A percentile compares a stretch with the other conserved stretches of the same genome.
phyloP scores from a whole-genome alignment of 2,888 invertebrate species.

The Cactoblastis cactorum region DNA sequence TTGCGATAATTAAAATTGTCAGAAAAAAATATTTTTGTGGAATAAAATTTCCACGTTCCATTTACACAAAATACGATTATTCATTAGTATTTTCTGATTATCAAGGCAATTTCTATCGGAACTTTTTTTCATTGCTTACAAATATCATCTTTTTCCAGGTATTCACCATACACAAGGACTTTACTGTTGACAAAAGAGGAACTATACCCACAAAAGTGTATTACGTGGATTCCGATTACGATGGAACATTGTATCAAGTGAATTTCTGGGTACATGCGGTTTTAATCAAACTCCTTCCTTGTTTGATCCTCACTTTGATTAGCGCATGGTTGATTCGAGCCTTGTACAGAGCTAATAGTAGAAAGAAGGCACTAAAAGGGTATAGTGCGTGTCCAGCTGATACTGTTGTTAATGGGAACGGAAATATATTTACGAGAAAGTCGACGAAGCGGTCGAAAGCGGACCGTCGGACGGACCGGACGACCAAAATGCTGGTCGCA shows the following conservation, averaged over 20 bases:
- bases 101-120: too few relatives aligned
- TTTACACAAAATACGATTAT: too few relatives aligned
- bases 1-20: too few relatives aligned
- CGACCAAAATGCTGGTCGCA: constrained; percentile 93
- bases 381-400: constrained; percentile 64
- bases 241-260: constrained; percentile 81
- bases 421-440: constrained; percentile 62
- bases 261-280: constrained; percentile 92
- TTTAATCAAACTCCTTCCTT: constrained; percentile 89
- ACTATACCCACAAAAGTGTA: constrained; percentile 58
- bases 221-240: constrained; percentile 77
- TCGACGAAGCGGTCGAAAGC: constrained; percentile 64
- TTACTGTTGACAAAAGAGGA: constrained; percentile 51
- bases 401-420: constrained; percentile 54
- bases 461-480: constrained; percentile 82
- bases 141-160: constrained; percentile 48
- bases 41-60: too few relatives aligned
- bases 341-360: constrained; percentile 83
- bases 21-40: too few relatives aligned
- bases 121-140: constrained; percentile 1
- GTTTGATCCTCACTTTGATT: constrained; percentile 86
- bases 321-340: constrained; percentile 86
- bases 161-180: constrained; percentile 58
- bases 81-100: too few relatives aligned
- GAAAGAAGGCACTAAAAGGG: constrained; percentile 80